Evolutionary conservation across 2,113 vertebrate species (phyloP).

Genomic region (Tylochromis polylepis): DNA sequence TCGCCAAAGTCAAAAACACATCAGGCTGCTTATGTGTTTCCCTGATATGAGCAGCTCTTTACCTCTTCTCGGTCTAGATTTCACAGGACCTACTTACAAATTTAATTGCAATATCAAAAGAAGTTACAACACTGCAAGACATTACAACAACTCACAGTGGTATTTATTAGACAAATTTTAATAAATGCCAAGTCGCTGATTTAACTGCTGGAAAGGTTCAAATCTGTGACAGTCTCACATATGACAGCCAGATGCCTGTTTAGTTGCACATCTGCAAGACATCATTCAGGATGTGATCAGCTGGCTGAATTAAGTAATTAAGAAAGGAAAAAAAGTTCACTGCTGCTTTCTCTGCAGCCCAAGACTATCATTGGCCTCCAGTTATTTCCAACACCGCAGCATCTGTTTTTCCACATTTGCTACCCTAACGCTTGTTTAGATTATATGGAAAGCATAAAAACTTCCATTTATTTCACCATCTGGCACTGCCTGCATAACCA

Average conservation of each 20-base stretch:
- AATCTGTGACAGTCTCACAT: constrained; percentile 29
- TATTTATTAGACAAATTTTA: constrained; percentile 11
- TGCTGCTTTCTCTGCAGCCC: neutral
- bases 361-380: constrained; percentile 10
- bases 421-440: neutral
- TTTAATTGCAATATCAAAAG: neutral
- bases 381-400: neutral
- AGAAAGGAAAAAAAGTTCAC: neutral
- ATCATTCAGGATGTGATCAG: constrained; percentile 34
- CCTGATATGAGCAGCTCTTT: neutral
- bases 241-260: constrained; percentile 56
- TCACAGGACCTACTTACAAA: neutral
- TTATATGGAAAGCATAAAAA: constrained; percentile 10
- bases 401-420: neutral
- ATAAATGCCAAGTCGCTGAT: neutral
- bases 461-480: constrained; percentile 23
- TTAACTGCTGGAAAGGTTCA: neutral
- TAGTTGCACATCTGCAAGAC: constrained; percentile 28
- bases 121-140: neutral
- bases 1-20: neutral
- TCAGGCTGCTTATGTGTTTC: neutral
- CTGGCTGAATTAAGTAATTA: neutral
- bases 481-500: neutral
- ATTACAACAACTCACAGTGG: neutral
- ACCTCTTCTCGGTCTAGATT: neutral